Base-by-base conservation (phyloP, 2,888 invertebrate genomes). In the Tinea trinotella region DNA sequence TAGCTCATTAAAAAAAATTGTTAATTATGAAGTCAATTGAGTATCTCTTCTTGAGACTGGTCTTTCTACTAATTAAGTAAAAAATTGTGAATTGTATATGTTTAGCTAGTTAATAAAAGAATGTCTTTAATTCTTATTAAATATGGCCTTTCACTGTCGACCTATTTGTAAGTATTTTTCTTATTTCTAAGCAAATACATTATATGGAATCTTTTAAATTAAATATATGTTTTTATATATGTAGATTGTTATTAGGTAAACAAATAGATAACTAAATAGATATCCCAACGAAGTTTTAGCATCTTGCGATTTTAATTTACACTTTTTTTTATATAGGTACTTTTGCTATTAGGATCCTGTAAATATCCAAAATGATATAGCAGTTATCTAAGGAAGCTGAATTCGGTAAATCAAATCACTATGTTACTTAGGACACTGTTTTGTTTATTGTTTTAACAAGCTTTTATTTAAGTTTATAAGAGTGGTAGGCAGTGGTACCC, bases 11-110 rank as follows among this genome's bases (percentile, higher is more conserved):
- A 4, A 30, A 30, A 30, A 22, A 2, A 10, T 10, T 30, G 35
- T 18, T 12, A 54, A 48, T 35, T 48, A 34, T 54, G 40, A 52
- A 55, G 78, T 77, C 77, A 78, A 78, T 76, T 69, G 62, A 59
- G 62, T 63, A 69, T 64, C 63, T 65, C 66, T 15, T 18, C 20
- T 71, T 76, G 72, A 79, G 69, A 72, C 71, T 77, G 72, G 68
- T 75, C 72, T 75, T 74, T 71, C 72, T 73, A 66, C 61, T 59
- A 46, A 19, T 18, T 46, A 17, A 24, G 22, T 50, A 54, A 54
- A 50, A 54, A 53, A 34, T 46, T 55, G 52, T 57, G 56, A 19
- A 46, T 9, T 10, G 3, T 13, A 19, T 10, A 46, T 46, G 19
- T 46, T 40, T 46, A 46, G 46, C 19, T 46, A 46, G 46, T 40